Conservation (phyloP, 1,140 invertebrate genomes). For the Drosophila quadrilineata region DNA sequence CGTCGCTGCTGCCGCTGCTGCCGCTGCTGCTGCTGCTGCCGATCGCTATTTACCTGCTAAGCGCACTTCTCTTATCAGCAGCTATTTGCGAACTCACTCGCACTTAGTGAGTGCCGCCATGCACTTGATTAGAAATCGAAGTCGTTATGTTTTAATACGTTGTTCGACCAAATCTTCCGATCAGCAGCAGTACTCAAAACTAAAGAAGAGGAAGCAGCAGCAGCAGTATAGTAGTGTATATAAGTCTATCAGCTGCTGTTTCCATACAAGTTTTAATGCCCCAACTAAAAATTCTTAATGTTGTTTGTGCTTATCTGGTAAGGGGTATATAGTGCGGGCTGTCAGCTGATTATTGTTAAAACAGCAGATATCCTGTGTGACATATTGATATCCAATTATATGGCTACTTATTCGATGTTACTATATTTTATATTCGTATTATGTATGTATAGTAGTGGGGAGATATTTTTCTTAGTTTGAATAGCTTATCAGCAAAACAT, state of each 20-base stretch:
- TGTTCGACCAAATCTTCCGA: slow-evolving; percentile 18
- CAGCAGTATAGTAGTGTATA: too few species aligned
- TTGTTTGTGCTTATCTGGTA: too few species aligned
- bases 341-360: too few species aligned
- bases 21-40: slow-evolving; percentile 29
- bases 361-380: too few species aligned
- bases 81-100: slow-evolving; percentile 23
- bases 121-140: slow-evolving; percentile 39
- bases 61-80: slow-evolving; percentile 40
- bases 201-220: background rate
- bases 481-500: slow-evolving; percentile 2
- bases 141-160: slow-evolving; percentile 15
- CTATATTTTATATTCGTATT: too few species aligned
- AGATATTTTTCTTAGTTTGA: background rate
- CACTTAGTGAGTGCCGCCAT: background rate
- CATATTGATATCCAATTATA: too few species aligned
- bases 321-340: too few species aligned
- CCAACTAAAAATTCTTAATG: too few species aligned
- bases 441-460: background rate
- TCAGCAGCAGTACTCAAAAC: slow-evolving; percentile 1
- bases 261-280: too few species aligned
- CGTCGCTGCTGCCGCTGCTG: slow-evolving; percentile 10
- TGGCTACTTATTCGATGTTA: too few species aligned
- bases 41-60: slow-evolving; percentile 21
- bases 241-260: too few species aligned